These are phyloP conservation scores for Megalopta genalis DNA, from an alignment of 1,140 invertebrate species.

Conservation along the genomic window DNA sequence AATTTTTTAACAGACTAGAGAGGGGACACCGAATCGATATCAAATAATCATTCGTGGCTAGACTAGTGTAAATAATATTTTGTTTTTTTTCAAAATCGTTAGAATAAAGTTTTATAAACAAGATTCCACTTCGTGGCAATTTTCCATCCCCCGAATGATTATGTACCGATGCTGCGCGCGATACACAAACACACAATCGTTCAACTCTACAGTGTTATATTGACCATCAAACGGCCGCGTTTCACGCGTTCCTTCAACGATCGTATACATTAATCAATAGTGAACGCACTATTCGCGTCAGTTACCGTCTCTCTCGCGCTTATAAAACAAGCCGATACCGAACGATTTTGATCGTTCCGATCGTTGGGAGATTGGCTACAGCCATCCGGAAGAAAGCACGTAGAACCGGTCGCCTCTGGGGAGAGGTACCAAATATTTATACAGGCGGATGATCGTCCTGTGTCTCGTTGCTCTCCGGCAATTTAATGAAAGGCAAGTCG, in stretches of 20 bases:
- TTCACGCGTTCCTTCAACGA: conserved; percentile 17
- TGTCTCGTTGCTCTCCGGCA: conserved; percentile 78
- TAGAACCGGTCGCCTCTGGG: neutral
- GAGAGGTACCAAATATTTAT: conserved; percentile 59
- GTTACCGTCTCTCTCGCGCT: conserved; percentile 1
- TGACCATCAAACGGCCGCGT: neutral
- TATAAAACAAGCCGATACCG: conserved; percentile 15
- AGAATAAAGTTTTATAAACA: conserved; percentile 22
- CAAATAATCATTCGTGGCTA: neutral
- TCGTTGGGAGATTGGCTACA: neutral
- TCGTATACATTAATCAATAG: conserved; percentile 25
- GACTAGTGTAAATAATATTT: conserved; percentile 24
- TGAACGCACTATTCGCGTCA: conserved; percentile 43
- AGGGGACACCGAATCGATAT: conserved; percentile 6
- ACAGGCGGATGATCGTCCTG: conserved; percentile 75
- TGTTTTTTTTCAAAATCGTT: conserved; percentile 8
- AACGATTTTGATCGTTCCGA: conserved; percentile 29
- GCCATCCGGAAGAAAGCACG: neutral
- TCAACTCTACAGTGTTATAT: neutral
- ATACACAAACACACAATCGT: conserved; percentile 12
- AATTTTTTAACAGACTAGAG: conserved; percentile 26
- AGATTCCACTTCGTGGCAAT: neutral
- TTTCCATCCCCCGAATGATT: conserved; percentile 22
- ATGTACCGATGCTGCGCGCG: conserved; percentile 19
- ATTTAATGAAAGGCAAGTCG: conserved; percentile 80